Evolutionary conservation across 2,797 vertebrate species (phyloP).

Genomic region (Phrynocephalus guinanensis): DNA sequence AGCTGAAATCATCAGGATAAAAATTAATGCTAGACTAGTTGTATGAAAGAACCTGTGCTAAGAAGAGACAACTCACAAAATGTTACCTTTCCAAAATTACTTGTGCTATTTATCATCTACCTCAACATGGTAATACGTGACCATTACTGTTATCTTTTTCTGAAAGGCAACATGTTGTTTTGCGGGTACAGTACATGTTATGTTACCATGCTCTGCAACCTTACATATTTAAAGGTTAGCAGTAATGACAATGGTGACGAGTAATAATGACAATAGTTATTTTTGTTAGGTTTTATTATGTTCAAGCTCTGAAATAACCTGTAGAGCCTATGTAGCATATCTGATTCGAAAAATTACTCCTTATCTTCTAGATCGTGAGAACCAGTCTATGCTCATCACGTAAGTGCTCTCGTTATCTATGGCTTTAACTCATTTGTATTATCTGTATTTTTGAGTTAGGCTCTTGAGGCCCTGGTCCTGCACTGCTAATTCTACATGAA

Average conservation of each 20-base stretch:
- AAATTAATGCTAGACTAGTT: not conserved
- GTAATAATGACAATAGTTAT: not conserved
- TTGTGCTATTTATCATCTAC: too few relatives aligned
- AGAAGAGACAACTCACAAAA: not conserved
- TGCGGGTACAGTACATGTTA: too few relatives aligned
- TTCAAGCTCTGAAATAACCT: too few relatives aligned
- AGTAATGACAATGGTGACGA: too few relatives aligned
- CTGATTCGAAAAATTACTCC: not conserved
- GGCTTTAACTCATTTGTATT: conserved; percentile 2
- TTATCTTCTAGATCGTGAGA: conserved; percentile 89
- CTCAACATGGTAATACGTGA: too few relatives aligned
- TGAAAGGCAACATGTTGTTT: too few relatives aligned
- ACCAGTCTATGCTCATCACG: conserved; percentile 98
- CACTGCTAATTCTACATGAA: not conserved
- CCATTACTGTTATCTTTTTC: too few relatives aligned
- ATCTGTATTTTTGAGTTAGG: not conserved
- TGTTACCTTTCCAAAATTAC: not conserved
- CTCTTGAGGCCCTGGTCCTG: not conserved
- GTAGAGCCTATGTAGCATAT: too few relatives aligned
- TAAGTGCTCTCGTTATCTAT: conserved; percentile 78
- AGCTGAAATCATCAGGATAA: not conserved
- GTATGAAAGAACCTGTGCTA: not conserved
- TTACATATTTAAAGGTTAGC: too few relatives aligned
- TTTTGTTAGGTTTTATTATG: too few relatives aligned
- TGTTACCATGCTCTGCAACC: too few relatives aligned